These are phyloP conservation scores for Zelleria hepariella DNA, from an alignment of 2,888 invertebrate genomes.

Conservation along the genomic window DNA sequence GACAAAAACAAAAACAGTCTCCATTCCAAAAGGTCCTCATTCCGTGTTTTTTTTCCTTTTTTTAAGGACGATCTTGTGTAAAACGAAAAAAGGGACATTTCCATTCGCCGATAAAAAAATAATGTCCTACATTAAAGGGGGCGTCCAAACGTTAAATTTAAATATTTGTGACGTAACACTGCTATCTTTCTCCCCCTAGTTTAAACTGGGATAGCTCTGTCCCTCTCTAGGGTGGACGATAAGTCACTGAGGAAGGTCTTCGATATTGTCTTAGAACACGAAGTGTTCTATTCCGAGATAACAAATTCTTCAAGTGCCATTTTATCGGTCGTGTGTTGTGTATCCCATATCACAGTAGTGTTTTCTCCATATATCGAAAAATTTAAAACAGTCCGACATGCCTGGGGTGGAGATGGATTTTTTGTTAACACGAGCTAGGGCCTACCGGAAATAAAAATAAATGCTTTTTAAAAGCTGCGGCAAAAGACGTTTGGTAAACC, in stretches of 20 bases:
- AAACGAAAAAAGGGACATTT: conserved; percentile 17
- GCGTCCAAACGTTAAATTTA: conserved; percentile 49
- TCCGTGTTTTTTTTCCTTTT: not conserved
- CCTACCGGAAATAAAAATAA: too few species aligned
- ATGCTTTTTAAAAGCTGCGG: too few species aligned
- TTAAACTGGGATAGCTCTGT: conserved; percentile 18
- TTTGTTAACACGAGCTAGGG: too few species aligned
- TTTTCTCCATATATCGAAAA: too few species aligned
- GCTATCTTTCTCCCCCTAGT: conserved; percentile 22
- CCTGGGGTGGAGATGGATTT: too few species aligned
- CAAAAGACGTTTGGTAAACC: too few species aligned
- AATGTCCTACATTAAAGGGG: conserved; percentile 63
- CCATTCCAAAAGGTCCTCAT: not conserved
- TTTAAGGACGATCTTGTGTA: not conserved
- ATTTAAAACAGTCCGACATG: too few species aligned
- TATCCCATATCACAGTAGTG: too few species aligned
- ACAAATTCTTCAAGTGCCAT: too few species aligned
- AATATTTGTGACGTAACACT: conserved; percentile 49
- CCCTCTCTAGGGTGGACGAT: conserved; percentile 36
- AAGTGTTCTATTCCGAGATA: not conserved
- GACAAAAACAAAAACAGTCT: too few species aligned
- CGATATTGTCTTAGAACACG: not conserved
- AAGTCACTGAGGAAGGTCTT: conserved; percentile 33
- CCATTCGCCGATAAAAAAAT: conserved; percentile 63
- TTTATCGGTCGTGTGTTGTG: too few species aligned